Evolutionary conservation across 2,888 invertebrate species (phyloP), one percentile per base, ranked within the genome.

Genomic region (Lepidocyrtinus sp.): DNA sequence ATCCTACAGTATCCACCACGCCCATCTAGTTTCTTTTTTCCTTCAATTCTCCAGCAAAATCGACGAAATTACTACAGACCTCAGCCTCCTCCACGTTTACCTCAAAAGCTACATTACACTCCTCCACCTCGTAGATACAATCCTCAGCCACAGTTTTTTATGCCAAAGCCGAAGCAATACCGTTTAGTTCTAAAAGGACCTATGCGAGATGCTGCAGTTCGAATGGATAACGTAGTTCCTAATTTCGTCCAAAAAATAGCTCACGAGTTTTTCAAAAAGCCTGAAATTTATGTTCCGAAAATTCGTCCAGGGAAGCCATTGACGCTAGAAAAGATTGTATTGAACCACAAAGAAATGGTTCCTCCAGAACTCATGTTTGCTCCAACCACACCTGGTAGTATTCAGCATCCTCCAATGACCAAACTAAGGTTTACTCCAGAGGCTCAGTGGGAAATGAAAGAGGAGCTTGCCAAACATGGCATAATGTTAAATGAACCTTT

Each of bases 301-400:
- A 71, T 80, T 9, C 25, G 70, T 36, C 73, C 71, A 0, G 74
- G 69, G 0, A 72, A 78, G 45, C 68, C 75, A 0, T 62, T 73
- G 1, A 63, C 75, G 1, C 61, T 80, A 2, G 73, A 80, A 24
- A 63, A 65, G 24, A 70, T 80, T 0, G 71, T 80, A 5, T 22
- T 78, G 15, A 82, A 82, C 46, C 82, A 82, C 65, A 80, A 73
- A 65, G 82, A 79, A 68, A 76, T 82, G n/a, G 76, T 82, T 55
- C 82, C 82, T 1, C 71, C 75, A 19, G 79, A 75, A 69, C 63
- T 82, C 24, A 45, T 67, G 17, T 73, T 82, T 21, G 62, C 69
- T 55, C 75, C 77, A 9, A 36, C 36, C 12, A 61, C 64, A 15
- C 72, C 75, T 15, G 82, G 82, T n/a, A 36, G 36, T 36, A 12